Percentiles rank a stretch among this genome's conserved stretches.
Conservation (phyloP, 2,888 invertebrate genomes). For the Colostygia pectinataria region DNA sequence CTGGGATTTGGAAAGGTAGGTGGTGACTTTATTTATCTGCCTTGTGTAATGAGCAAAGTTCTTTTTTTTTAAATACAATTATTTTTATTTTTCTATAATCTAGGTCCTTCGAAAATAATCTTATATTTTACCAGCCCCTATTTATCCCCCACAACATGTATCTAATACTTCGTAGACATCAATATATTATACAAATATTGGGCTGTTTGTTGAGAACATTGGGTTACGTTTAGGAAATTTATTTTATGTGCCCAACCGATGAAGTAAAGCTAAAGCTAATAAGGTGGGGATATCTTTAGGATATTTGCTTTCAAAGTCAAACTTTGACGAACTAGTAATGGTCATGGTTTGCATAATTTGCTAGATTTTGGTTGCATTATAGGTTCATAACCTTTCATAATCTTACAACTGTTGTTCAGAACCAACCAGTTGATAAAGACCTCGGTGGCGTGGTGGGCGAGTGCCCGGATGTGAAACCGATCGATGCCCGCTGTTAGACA, state of each 20-base stretch:
- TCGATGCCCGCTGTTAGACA: too few relatives aligned
- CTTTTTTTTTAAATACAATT: too few relatives aligned
- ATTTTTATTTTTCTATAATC: too few relatives aligned
- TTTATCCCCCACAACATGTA: too few relatives aligned
- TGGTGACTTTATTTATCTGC: too few relatives aligned
- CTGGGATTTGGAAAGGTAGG: too few relatives aligned
- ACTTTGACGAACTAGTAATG: slow-evolving; percentile 7
- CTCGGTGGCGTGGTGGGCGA: too few relatives aligned
- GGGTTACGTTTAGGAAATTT: slow-evolving; percentile 22
- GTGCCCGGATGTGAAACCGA: too few relatives aligned
- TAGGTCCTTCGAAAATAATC: too few relatives aligned
- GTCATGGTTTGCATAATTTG: background rate
- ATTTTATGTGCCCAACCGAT: slow-evolving; percentile 9
- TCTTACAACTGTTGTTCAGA: background rate
- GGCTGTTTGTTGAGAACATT: slow-evolving; percentile 28
- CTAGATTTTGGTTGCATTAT: background rate
- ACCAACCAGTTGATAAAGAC: too few relatives aligned
- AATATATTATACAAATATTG: slow-evolving; percentile 28
- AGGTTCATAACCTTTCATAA: slow-evolving; percentile 1
- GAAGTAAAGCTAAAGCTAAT: slow-evolving; percentile 7
- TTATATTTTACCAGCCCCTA: too few relatives aligned
- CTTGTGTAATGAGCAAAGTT: too few relatives aligned
- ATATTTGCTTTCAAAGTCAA: slow-evolving; percentile 10
- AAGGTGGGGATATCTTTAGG: slow-evolving; percentile 3
- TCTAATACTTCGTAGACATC: slow-evolving; percentile 16